Base-by-base conservation (phyloP, 1,140 invertebrate species). In the Onthophagus taurus region DNA sequence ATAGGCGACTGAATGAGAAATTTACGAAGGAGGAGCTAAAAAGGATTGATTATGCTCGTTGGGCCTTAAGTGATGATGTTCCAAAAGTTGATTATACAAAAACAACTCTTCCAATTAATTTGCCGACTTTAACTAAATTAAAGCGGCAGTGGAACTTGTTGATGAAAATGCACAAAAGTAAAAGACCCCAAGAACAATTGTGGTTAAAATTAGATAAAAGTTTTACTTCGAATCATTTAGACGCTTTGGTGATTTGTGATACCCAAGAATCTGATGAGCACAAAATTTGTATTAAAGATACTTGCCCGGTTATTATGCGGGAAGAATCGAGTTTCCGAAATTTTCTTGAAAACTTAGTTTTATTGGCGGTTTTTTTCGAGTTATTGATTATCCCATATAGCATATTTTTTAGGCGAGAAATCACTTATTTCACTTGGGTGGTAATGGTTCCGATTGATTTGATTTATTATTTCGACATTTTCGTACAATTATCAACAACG, bases 81-180 rank as follows among this genome's bases (percentile, higher is more conserved):
- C 42, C 65, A 63, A 36, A 59, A 66, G 42, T 44, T 65, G 41
- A 49, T 60, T 24, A 49, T 16, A 30, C 37, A 2, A 16, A 17
- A 9, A 11, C 21, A 18, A 39, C 36, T 2, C n/a, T n/a, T n/a
- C n/a, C n/a, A n/a, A n/a, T n/a, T n/a, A n/a, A n/a, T n/a, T n/a
- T n/a, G n/a, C n/a, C n/a, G n/a, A 14, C 38, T 4, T 13, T 46
- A 17, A 37, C 16, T 14, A 41, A 23, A 11, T 9, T 42, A 21
- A 46, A 42, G 12, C 14, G 24, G 8, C 36, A 46, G 21, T 42
- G 38, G 45, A 29, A 23, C 21, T 17, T 6, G 7, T 21, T 46
- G 11, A 13, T 16, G 5, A 8, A 23, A n/a, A 20, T 31, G 18
- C 14, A 21, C 9, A 20, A 13, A 31, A 31, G 23, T 9, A 12